Conservation (phyloP, 2,113 vertebrate species). For the Equus quagga region DNA sequence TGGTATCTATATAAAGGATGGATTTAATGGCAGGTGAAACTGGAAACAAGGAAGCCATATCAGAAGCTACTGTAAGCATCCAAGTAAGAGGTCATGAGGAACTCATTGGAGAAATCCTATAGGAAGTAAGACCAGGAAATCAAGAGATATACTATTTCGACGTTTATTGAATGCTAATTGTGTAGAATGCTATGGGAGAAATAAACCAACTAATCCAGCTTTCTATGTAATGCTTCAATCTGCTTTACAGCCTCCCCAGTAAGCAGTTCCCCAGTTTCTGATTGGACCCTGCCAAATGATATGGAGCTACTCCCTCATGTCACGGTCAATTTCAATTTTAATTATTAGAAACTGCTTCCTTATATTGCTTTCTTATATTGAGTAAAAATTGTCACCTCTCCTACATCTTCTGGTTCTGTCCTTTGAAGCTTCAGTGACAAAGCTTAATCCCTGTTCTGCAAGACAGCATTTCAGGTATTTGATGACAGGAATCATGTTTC, state of each 20-base stretch:
- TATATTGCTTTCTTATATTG: neutral
- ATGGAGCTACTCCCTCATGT: neutral
- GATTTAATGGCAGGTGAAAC: slow-evolving; percentile 40
- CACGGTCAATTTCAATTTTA: slow-evolving; percentile 6
- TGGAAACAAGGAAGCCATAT: neutral
- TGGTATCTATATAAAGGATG: neutral
- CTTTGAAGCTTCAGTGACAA: neutral
- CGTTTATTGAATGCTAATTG: slow-evolving; percentile 64
- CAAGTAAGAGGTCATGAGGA: neutral
- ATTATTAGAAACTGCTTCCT: slow-evolving; percentile 45
- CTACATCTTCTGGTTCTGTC: neutral
- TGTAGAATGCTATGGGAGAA: slow-evolving; percentile 57
- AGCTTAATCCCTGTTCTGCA: neutral
- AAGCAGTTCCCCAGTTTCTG: neutral
- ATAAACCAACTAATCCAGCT: slow-evolving; percentile 49
- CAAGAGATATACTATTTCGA: slow-evolving; percentile 61
- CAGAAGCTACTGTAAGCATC: neutral
- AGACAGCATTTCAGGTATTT: slow-evolving; percentile 36
- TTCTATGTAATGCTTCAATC: slow-evolving; percentile 11
- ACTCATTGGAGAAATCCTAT: slow-evolving; percentile 56
- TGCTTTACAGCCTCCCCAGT: neutral
- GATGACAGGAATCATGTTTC: slow-evolving; percentile 18
- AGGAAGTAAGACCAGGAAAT: slow-evolving; percentile 49
- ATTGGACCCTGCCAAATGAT: neutral
- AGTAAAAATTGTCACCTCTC: neutral